Conservation (phyloP, 2,888 invertebrate species). For the Cordilura impudica region DNA sequence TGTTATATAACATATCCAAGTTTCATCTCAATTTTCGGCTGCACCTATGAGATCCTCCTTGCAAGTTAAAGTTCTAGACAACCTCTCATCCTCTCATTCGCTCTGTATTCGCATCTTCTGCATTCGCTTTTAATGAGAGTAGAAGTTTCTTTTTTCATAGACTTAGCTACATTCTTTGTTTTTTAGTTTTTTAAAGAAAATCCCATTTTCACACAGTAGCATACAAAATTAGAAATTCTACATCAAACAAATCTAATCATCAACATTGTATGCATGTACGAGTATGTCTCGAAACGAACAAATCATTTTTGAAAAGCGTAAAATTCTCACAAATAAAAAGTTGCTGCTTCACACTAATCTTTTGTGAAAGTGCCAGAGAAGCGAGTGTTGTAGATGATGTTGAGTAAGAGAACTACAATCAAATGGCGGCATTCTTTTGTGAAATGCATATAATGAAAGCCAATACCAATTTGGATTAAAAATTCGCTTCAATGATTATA, state of each 20-base stretch:
- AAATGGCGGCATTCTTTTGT: slow-evolving; percentile 43
- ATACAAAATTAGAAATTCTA: slow-evolving; percentile 32
- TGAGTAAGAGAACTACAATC: slow-evolving; percentile 19
- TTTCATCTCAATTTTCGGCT: no score
- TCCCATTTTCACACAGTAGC: slow-evolving; percentile 51
- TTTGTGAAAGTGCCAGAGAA: slow-evolving; percentile 70
- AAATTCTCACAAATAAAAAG: slow-evolving; percentile 50
- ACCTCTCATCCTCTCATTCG: no score
- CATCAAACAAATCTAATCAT: neutral
- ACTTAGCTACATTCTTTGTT: slow-evolving; percentile 4
- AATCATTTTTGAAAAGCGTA: slow-evolving; percentile 60
- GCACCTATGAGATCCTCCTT: no score
- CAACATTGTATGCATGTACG: neutral
- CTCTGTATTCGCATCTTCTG: no score
- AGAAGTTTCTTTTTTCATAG: neutral
- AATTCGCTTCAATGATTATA: slow-evolving; percentile 74
- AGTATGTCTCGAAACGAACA: neutral
- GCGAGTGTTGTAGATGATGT: slow-evolving; percentile 60
- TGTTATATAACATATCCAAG: no score
- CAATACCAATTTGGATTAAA: slow-evolving; percentile 73
- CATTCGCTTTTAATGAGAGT: no score
- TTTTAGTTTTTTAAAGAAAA: neutral
- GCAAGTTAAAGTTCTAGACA: no score
- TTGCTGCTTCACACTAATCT: slow-evolving; percentile 74
- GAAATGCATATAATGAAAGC: slow-evolving; percentile 46